phyloP scores from a whole-genome alignment of 2,888 invertebrate genomes.

The Eristalinus sepulchralis region DNA sequence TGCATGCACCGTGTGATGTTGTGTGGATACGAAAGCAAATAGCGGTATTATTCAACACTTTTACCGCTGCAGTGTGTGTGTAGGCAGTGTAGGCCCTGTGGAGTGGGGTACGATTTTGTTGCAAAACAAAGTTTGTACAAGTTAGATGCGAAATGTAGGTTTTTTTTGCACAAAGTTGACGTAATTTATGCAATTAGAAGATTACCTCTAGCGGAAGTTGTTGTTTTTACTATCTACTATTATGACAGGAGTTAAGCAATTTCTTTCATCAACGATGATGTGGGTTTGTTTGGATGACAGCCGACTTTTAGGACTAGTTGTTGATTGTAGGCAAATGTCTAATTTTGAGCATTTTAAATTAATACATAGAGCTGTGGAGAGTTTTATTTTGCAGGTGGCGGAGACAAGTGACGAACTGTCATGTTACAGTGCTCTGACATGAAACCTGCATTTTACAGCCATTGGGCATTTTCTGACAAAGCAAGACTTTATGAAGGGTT shows the following conservation, averaged over 20 bases:
- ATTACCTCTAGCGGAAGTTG: neutral
- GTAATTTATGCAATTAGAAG: neutral
- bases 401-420: too few species aligned
- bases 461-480: too few species aligned
- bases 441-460: too few species aligned
- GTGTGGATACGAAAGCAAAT: neutral
- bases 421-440: too few species aligned
- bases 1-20: neutral
- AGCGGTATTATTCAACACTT: neutral
- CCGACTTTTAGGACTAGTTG: too few species aligned
- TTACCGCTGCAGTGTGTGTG: neutral
- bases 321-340: too few species aligned
- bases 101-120: neutral
- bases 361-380: too few species aligned
- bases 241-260: neutral
- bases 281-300: too few species aligned
- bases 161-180: neutral
- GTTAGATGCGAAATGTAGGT: neutral
- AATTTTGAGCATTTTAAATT: too few species aligned
- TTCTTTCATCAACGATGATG: neutral
- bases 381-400: too few species aligned
- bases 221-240: neutral
- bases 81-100: neutral
- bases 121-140: neutral
- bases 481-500: too few species aligned